Evolutionary conservation across 2,797 vertebrate genomes (phyloP).

Genomic region (Chaunax sp.): DNA sequence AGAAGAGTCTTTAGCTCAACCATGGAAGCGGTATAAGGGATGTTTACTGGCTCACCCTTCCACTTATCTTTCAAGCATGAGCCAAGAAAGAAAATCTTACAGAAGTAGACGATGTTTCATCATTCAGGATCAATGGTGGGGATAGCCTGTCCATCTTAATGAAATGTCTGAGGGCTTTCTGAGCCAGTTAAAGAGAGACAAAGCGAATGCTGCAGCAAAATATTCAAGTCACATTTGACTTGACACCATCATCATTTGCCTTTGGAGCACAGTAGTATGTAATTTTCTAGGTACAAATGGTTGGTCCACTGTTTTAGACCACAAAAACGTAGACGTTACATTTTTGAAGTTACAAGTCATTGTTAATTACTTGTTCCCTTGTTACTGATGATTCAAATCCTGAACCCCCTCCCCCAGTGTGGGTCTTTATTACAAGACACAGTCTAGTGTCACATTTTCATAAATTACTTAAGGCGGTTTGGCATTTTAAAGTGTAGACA

Average conservation of each 20-base stretch:
- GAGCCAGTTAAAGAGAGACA: conserved; percentile 29
- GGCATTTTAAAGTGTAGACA: conserved; percentile 52
- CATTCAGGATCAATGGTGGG: conserved; percentile 29
- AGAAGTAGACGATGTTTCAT: conserved; percentile 36
- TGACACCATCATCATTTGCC: too few relatives aligned
- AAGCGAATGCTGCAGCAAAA: conserved; percentile 9
- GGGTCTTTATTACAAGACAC: conserved; percentile 18
- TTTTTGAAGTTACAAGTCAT: too few relatives aligned
- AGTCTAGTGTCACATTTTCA: conserved; percentile 54
- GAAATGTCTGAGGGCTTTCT: conserved; percentile 31
- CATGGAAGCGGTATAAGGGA: conserved; percentile 33
- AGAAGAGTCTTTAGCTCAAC: conserved; percentile 31
- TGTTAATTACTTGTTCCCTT: too few relatives aligned
- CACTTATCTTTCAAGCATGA: conserved; percentile 14
- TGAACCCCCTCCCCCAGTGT: too few relatives aligned
- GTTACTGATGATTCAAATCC: too few relatives aligned
- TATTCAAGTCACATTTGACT: too few relatives aligned
- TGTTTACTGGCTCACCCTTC: conserved; percentile 17
- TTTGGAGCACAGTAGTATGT: too few relatives aligned
- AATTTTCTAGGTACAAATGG: too few relatives aligned
- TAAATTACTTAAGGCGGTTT: conserved; percentile 45
- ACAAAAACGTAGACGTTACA: too few relatives aligned
- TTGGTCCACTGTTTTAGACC: too few relatives aligned
- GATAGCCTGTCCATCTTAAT: conserved; percentile 46
- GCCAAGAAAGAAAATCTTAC: conserved; percentile 36